Conservation (phyloP, 2,797 vertebrate species). For the Ptychobarbus kaznakovi region DNA sequence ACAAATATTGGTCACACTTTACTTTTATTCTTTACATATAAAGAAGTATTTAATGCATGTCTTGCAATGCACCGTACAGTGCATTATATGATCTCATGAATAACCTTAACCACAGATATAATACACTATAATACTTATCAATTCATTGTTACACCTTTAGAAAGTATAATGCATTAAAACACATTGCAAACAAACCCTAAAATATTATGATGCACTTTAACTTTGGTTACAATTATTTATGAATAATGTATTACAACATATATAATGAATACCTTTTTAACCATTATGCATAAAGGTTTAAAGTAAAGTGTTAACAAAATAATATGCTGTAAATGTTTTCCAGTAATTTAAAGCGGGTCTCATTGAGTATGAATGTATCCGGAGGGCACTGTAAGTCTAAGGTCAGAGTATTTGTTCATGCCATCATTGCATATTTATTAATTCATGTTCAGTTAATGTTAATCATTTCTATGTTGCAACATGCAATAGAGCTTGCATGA, state of each 20-base stretch:
- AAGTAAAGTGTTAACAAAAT: background rate
- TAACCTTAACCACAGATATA: background rate
- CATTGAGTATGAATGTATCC: slow-evolving; percentile 33
- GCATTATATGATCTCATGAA: background rate
- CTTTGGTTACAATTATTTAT: background rate
- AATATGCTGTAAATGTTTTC: background rate
- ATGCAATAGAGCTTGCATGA: slow-evolving; percentile 64
- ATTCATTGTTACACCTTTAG: background rate
- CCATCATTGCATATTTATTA: slow-evolving; percentile 46
- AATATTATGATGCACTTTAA: background rate
- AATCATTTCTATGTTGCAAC: slow-evolving; percentile 51
- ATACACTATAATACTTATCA: background rate
- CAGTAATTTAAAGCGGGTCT: background rate
- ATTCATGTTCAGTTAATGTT: slow-evolving; percentile 50
- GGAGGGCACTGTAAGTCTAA: slow-evolving; percentile 7
- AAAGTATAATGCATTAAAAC: background rate
- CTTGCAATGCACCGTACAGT: background rate
- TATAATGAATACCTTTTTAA: background rate
- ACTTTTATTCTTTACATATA: background rate
- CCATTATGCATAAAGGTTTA: background rate
- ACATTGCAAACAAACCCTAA: background rate
- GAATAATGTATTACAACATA: background rate
- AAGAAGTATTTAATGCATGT: background rate
- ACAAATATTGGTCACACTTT: background rate
- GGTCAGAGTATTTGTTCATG: slow-evolving; percentile 19